Base-by-base conservation (phyloP, 2,797 vertebrate species). In the Chanos chanos region DNA sequence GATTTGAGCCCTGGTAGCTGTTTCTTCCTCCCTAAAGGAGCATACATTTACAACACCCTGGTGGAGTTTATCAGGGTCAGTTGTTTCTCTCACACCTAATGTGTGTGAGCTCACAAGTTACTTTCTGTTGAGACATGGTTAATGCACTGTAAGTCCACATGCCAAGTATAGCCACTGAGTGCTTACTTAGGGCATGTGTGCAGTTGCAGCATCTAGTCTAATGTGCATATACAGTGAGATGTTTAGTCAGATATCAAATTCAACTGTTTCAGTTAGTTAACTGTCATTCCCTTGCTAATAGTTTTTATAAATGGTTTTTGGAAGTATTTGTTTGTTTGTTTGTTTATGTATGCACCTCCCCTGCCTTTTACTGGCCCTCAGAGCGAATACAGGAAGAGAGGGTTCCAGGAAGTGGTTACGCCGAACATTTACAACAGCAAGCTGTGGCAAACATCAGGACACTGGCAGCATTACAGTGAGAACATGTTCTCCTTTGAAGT, bases 401-500 rank as follows among this genome's bases (percentile, higher is more conserved):
- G 96, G 4, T 99, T 99, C 83, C 93, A 96, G 81, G 95, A 99
- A 72, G 96, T 99, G 31, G 91, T 99, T 73, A 92, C 94, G 9
- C 97, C 96, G 16, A 98, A 99, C 72, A 89, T 99, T 78, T 99
- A 91, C 83, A 99, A 98, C 77, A 96, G 94, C 83, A 97, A 96
- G 48, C 89, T 98, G 7, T 99, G 97, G 97, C 78, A 96, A 86
- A 98, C 94, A 4, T 99, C 97, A 0, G 97, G 97, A 1, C 97
- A 99, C 76, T 99, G 97, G 97, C 90, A 98, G 78, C 96, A 98
- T 79, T 99, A 99, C 85, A 96, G 94, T 0, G 96, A 98, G 31
- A 98, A 97, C 79, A 98, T 99, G 94, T 99, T 98, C 83, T 95
- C 93, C 12, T 99, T 99, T 19, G 95, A 99, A 80, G 92, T 88